Percentiles rank a stretch among this genome's conserved stretches.
phyloP scores from a whole-genome alignment of 2,113 vertebrate genomes.

The Tychaedon coryphoeus region DNA sequence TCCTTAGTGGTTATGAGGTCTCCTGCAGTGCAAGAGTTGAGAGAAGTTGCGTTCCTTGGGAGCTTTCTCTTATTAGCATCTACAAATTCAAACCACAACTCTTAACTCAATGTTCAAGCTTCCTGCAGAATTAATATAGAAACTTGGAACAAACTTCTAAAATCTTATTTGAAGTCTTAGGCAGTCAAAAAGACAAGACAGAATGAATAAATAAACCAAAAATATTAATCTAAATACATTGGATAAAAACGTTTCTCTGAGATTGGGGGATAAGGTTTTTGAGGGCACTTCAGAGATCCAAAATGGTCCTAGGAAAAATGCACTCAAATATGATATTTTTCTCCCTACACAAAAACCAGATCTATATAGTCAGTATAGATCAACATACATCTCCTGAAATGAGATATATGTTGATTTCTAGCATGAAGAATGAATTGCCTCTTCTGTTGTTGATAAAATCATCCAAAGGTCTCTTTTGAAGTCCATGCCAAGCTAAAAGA shows the following conservation, averaged over 20 bases:
- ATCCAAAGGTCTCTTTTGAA: neutral
- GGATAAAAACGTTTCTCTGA: neutral
- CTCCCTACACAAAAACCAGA: neutral
- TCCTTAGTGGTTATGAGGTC: neutral
- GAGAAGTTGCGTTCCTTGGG: neutral
- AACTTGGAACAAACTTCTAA: neutral
- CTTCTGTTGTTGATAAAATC: slow-evolving; percentile 11
- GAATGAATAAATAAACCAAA: neutral
- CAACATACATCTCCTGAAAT: neutral
- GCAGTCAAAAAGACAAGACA: neutral
- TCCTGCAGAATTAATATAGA: neutral
- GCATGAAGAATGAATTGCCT: neutral
- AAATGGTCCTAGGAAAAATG: neutral
- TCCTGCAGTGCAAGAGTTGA: neutral
- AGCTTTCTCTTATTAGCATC: neutral
- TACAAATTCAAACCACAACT: neutral
- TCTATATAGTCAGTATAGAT: neutral
- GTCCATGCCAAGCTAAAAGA: slow-evolving; percentile 7
- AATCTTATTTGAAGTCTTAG: neutral
- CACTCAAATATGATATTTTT: neutral
- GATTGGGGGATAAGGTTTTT: neutral
- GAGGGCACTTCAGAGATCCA: neutral
- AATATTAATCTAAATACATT: neutral
- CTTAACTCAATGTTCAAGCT: neutral
- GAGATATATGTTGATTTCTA: neutral